Evolutionary conservation across 2,888 invertebrate species (phyloP), one percentile per base, ranked within the genome.

Genomic region (Tricholauxania praeusta): DNA sequence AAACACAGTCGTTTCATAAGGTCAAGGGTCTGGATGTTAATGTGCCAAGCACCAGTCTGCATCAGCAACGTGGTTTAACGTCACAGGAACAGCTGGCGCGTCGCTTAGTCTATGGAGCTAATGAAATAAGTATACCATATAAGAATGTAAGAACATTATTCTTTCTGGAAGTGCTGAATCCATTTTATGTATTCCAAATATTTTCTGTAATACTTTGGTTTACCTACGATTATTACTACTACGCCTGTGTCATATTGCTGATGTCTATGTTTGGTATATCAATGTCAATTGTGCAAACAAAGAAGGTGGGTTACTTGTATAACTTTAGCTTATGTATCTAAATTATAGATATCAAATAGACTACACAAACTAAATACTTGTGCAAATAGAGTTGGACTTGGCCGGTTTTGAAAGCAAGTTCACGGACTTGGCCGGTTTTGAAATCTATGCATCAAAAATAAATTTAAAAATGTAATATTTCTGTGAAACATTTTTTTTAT

Each of bases 111-210:
- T 96, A 94, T 85, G 96, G 96, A 0, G 87, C 91, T 32, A 97
- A 97, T 87, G 92, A 93, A 85, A 97, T 97, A 79, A 90, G 91
- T 67, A 93, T 97, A 52, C 94, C 94, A 6, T 92, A 95, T 65
- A 92, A 93, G 81, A 90, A 93, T 65, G 89, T 95, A 60, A 83
- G 91, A 74, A 92, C 92, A 0, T 89, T 96, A 15, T 88, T 96
- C 0, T 91, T 94, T 53, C 88, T 95, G 76, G 96, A 96, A 87
- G 93, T 94, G 51, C 91, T 98, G 80, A 96, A 97, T 87, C 97
- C 98, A 5, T 98, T 97, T 89, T 98, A 98, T 89, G 93, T 97
- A 82, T 98, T 98, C 89, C 98, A 98, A 91, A 86, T 97, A 78
- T 95, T 96, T 88, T 96, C 97, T 63, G 94, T 96, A 76, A 90